Percentiles rank a stretch among this genome's conserved stretches.
Evolutionary conservation across 2,113 vertebrate genomes (phyloP).

Genomic region (Tetrax tetrax): DNA sequence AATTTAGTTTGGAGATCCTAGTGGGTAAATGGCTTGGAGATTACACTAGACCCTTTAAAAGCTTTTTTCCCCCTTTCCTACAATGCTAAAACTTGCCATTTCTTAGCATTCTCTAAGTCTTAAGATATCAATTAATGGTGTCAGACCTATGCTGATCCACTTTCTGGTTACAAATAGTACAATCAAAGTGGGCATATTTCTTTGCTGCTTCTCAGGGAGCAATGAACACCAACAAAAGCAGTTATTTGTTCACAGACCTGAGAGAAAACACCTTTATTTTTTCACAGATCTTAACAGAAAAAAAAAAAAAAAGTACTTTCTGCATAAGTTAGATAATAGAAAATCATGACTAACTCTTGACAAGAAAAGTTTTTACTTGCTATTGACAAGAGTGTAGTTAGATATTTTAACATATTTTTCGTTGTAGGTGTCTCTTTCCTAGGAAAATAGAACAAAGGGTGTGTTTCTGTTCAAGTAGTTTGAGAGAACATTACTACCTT

Average conservation of each 20-base stretch:
- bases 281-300: not conserved
- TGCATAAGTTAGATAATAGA: not conserved
- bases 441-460: not conserved
- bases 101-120: not conserved
- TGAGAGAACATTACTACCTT: not conserved
- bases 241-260: not conserved
- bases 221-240: not conserved
- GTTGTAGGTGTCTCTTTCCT: not conserved
- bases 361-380: not conserved
- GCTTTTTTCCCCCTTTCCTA: not conserved
- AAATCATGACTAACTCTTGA: not conserved
- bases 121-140: not conserved
- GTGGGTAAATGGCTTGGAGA: not conserved
- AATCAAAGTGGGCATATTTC: not conserved
- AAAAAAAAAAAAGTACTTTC: not conserved
- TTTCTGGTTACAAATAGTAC: not conserved
- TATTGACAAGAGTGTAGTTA: not conserved
- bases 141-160: not conserved
- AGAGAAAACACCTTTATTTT: not conserved
- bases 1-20: not conserved
- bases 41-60: not conserved
- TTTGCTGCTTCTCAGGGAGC: not conserved
- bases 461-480: not conserved
- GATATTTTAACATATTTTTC: not conserved
- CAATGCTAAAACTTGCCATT: not conserved